Percentiles rank a stretch among this genome's conserved stretches.
These are phyloP conservation scores for Hemithea aestivaria DNA, from an alignment of 2,888 invertebrate species.

Conservation along the genomic window DNA sequence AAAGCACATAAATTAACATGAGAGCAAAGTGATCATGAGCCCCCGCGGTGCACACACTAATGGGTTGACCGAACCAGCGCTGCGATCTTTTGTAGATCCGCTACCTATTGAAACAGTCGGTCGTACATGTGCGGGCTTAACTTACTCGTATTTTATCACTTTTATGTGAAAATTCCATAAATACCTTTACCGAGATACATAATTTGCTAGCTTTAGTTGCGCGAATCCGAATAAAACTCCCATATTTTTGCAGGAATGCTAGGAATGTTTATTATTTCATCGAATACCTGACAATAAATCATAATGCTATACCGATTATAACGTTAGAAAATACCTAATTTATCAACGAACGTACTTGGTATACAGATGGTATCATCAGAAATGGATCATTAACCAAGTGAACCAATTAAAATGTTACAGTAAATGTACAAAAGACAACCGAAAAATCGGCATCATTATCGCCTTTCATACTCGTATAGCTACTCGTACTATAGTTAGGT, in stretches of 20 bases:
- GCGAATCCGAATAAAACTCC: too few relatives aligned
- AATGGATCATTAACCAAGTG: background rate
- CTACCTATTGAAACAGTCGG: slow-evolving; percentile 23
- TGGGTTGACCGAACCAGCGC: slow-evolving; percentile 65
- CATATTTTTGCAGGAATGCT: too few relatives aligned
- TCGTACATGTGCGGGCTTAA: background rate
- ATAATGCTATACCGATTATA: slow-evolving; percentile 15
- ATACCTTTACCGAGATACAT: too few relatives aligned
- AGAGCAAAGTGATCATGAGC: slow-evolving; percentile 76
- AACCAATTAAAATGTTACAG: slow-evolving; percentile 26
- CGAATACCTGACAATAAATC: too few relatives aligned
- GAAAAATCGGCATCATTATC: slow-evolving; percentile 45
- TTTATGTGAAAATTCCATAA: too few relatives aligned
- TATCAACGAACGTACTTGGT: too few relatives aligned
- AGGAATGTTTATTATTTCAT: too few relatives aligned
- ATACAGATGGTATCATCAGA: too few relatives aligned
- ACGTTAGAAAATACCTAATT: background rate
- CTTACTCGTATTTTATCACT: too few relatives aligned
- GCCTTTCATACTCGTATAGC: slow-evolving; percentile 11
- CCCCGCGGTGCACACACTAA: slow-evolving; percentile 65
- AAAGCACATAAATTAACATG: slow-evolving; percentile 78
- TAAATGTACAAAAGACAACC: slow-evolving; percentile 35
- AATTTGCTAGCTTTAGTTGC: too few relatives aligned
- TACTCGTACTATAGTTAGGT: slow-evolving; percentile 17
- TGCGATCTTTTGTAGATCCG: slow-evolving; percentile 23